Base-by-base conservation (phyloP, 92 coral and sea anemone species). In the Desmophyllum pertusum region DNA sequence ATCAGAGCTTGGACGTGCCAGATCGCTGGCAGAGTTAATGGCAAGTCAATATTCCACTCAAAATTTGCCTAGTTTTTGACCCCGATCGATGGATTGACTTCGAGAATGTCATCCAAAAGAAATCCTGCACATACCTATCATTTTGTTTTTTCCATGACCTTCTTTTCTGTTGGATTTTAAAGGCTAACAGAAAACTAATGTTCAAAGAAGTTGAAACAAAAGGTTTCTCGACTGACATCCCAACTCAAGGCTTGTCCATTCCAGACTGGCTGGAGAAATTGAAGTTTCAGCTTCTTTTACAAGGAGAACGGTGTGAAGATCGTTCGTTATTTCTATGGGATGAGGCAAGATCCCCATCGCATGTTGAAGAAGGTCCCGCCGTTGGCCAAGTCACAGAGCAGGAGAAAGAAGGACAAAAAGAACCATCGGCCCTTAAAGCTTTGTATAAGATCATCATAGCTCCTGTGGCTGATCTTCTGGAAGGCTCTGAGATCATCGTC, bases 381-480 rank as follows among this genome's bases (percentile, higher is more conserved):
- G 7, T 46, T 14, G 35, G 21, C 45, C 39, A 38, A 38, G 21
- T 18, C 45, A 70, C 3, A 43, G 41, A 70, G 29, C 19, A 70
- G 51, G 30, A 38, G 21, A 19, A 25, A 38, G 75, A n/a, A n/a
- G n/a, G n/a, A n/a, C n/a, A n/a, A n/a, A n/a, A n/a, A n/a, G n/a
- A n/a, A n/a, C n/a, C n/a, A n/a, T n/a, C n/a, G n/a, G n/a, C 27
- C 27, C 83, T 79, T 15, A n/a, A 41, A 29, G 37, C 21, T 15
- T 42, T 39, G 74, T 39, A 79, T 29, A 41, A 62, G 19, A 9
- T 61, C 17, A 18, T 79, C 55, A 64, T 79, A 30, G 73, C 72
- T 18, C 83, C 83, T 19, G 73, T 65, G 74, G 74, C 37, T 27
- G 59, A 65, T 63, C 42, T 9, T 33, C 83, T 79, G 19, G 38